Evolutionary conservation across 1,140 invertebrate genomes (phyloP).

Genomic region (Drosophila pseudoananassae): DNA sequence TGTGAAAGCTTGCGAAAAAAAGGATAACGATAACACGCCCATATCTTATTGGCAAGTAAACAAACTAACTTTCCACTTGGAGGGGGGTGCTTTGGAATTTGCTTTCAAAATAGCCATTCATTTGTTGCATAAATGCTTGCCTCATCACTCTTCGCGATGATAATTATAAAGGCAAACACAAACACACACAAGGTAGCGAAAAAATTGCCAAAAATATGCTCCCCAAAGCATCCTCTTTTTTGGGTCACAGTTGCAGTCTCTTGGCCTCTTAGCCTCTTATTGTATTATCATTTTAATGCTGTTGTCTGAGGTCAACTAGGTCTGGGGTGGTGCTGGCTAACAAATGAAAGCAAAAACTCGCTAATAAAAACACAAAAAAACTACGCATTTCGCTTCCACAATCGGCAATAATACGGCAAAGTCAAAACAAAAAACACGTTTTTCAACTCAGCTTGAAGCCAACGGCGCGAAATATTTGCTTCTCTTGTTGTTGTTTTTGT

Average conservation of each 20-base stretch:
- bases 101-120: conserved; percentile 40
- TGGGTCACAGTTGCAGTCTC: conserved; percentile 33
- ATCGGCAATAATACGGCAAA: conserved; percentile 35
- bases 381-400: conserved; percentile 66
- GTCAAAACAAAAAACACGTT: conserved; percentile 76
- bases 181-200: not conserved
- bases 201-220: conserved; percentile 25
- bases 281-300: conserved; percentile 27
- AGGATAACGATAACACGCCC: conserved; percentile 37
- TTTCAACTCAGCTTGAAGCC: conserved; percentile 63
- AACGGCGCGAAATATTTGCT: conserved; percentile 57
- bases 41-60: conserved; percentile 12
- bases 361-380: conserved; percentile 38
- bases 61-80: not conserved
- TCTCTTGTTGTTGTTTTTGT: conserved; percentile 37
- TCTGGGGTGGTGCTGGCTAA: conserved; percentile 15
- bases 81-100: not conserved
- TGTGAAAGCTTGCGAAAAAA: conserved; percentile 62
- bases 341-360: conserved; percentile 62
- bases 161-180: conserved; percentile 40
- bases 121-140: conserved; percentile 60
- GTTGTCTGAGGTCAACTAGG: conserved; percentile 73
- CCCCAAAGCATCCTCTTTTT: conserved; percentile 29
- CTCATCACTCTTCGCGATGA: conserved; percentile 33
- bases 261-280: conserved; percentile 23